These are phyloP conservation scores for Uropsilus gracilis DNA, from an alignment of 2,113 vertebrate species.

Conservation along the genomic window DNA sequence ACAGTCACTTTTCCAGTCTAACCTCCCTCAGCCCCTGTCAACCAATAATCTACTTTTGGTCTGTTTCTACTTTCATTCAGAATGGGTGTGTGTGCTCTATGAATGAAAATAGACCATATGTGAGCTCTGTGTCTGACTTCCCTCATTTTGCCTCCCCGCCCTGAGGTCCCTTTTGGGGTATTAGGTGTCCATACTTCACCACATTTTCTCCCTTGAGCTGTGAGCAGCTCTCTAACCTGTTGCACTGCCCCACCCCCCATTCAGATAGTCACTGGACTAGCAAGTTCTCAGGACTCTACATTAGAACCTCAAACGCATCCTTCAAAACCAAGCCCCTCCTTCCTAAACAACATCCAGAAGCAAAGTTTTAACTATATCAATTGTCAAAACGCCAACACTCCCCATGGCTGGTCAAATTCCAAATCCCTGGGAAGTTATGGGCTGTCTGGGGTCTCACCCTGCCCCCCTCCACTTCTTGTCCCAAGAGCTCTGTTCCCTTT, in stretches of 20 bases:
- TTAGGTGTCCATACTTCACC: fast-evolving
- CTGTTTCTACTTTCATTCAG: not conserved
- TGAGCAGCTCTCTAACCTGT: not conserved
- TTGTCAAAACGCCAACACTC: not conserved
- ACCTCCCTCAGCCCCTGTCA: not conserved
- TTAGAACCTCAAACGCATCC: not conserved
- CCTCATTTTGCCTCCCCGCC: too few relatives aligned
- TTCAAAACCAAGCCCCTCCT: not conserved
- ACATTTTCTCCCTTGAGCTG: not conserved
- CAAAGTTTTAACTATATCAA: not conserved
- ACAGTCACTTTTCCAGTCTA: too few relatives aligned
- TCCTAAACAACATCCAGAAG: not conserved
- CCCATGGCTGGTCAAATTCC: not conserved
- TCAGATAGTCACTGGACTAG: not conserved
- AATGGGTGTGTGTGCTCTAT: not conserved
- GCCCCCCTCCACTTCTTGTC: not conserved
- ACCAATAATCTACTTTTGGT: not conserved
- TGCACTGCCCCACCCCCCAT: not conserved
- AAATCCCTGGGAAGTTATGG: not conserved
- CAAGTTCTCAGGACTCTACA: not conserved
- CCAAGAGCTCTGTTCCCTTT: not conserved
- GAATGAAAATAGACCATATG: too few relatives aligned
- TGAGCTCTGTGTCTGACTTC: not conserved
- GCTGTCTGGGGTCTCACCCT: not conserved
- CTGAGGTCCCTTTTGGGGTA: fast-evolving